phyloP scores from a whole-genome alignment of 2,888 invertebrate genomes.

The Heliconius ismenius region DNA sequence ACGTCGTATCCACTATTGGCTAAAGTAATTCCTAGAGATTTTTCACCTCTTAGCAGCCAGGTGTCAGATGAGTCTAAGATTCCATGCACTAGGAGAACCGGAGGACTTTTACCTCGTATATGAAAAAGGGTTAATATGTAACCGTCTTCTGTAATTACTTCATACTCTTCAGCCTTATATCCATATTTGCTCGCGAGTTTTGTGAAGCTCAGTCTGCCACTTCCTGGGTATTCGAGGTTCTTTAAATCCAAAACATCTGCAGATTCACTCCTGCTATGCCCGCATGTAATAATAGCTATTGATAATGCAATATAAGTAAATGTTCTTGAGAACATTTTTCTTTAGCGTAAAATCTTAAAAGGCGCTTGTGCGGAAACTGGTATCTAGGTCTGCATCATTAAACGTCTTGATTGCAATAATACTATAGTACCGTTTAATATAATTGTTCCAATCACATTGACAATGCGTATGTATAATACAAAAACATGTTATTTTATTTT shows the following conservation, averaged over 20 bases:
- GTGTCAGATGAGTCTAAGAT: conserved; percentile 50
- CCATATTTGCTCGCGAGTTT: conserved; percentile 46
- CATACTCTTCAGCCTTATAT: conserved; percentile 42
- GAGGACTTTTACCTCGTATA: conserved; percentile 47
- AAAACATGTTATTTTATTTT: not conserved
- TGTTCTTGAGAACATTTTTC: not conserved
- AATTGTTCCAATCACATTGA: conserved; percentile 12
- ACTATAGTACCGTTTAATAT: conserved; percentile 4
- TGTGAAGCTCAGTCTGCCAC: conserved; percentile 35
- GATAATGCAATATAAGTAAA: not conserved
- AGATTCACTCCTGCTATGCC: not conserved
- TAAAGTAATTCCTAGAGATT: conserved; percentile 48
- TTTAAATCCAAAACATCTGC: not conserved
- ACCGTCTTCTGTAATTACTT: conserved; percentile 53
- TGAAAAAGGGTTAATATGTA: conserved; percentile 51
- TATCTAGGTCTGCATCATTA: not conserved
- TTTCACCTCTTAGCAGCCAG: conserved; percentile 51
- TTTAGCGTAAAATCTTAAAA: not conserved
- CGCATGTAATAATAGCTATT: not conserved
- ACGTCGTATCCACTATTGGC: conserved; percentile 56
- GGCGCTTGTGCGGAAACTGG: not conserved
- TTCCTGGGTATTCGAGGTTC: not conserved
- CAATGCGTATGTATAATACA: not conserved
- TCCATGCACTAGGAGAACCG: conserved; percentile 52
- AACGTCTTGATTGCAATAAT: not conserved